phyloP scores from a whole-genome alignment of 2,888 invertebrate species.

The Apodemia zela region DNA sequence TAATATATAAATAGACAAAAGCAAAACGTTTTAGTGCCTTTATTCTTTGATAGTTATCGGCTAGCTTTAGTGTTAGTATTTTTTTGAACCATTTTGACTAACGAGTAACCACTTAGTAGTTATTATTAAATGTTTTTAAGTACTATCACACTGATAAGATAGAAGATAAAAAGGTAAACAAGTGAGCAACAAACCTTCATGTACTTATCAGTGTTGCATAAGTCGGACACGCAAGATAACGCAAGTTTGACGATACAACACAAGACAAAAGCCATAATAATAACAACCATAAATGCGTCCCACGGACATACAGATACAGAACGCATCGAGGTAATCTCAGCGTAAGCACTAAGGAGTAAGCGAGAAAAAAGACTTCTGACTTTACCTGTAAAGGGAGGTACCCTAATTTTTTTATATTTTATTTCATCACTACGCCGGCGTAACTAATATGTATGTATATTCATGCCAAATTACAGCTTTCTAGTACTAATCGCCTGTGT shows the following conservation, averaged over 20 bases:
- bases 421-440: too few relatives aligned
- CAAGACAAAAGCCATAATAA: background rate
- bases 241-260: background rate
- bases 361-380: too few relatives aligned
- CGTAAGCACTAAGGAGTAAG: too few relatives aligned
- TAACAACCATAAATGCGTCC: too few relatives aligned
- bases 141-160: background rate
- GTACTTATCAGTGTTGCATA: slow-evolving; percentile 2
- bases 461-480: too few relatives aligned
- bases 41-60: background rate
- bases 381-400: too few relatives aligned
- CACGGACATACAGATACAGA: background rate
- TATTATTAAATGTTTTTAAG: background rate
- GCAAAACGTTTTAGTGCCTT: background rate
- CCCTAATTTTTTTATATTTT: too few relatives aligned
- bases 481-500: too few relatives aligned
- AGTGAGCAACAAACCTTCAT: slow-evolving; percentile 6
- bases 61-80: background rate
- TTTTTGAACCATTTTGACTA: too few relatives aligned
- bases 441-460: too few relatives aligned
- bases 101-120: background rate
- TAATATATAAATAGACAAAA: too few relatives aligned
- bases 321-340: background rate
- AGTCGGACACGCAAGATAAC: background rate
- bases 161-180: slow-evolving; percentile 10